Conservation (phyloP, 2,113 vertebrate genomes). For the Pseudopodoces humilis region DNA sequence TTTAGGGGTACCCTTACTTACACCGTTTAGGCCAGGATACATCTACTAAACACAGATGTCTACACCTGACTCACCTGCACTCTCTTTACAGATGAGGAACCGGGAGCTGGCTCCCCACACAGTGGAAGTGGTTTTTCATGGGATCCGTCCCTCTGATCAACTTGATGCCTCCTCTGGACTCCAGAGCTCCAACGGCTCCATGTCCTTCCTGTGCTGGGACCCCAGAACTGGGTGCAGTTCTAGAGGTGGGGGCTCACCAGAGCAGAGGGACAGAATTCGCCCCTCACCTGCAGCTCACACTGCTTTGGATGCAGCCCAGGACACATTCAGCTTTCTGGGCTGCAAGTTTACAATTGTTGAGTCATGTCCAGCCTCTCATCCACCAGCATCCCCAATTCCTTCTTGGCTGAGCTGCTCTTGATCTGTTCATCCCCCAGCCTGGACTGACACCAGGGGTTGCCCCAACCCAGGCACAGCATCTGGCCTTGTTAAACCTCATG, state of each 20-base stretch:
- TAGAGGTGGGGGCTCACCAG: neutral
- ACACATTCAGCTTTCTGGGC: accelerated
- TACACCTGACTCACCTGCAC: neutral
- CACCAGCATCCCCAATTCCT: neutral
- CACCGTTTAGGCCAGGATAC: neutral
- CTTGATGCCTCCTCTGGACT: neutral
- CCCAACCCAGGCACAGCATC: neutral
- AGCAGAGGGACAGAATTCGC: neutral
- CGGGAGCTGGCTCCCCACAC: accelerated
- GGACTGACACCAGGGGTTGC: neutral
- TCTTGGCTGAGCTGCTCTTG: neutral
- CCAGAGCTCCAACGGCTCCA: accelerated
- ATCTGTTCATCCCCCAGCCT: neutral
- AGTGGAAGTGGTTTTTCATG: neutral
- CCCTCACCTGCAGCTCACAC: neutral
- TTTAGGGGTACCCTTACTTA: neutral
- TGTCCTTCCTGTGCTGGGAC: neutral
- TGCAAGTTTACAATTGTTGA: too few relatives aligned
- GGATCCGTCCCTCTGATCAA: neutral
- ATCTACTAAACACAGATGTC: neutral
- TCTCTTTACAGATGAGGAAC: neutral
- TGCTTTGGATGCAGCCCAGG: neutral
- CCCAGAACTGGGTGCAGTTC: neutral
- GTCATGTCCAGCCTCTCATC: neutral
- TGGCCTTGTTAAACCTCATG: neutral